Evolutionary conservation across 2,113 vertebrate species (phyloP).

Genomic region (Pandion haliaetus): DNA sequence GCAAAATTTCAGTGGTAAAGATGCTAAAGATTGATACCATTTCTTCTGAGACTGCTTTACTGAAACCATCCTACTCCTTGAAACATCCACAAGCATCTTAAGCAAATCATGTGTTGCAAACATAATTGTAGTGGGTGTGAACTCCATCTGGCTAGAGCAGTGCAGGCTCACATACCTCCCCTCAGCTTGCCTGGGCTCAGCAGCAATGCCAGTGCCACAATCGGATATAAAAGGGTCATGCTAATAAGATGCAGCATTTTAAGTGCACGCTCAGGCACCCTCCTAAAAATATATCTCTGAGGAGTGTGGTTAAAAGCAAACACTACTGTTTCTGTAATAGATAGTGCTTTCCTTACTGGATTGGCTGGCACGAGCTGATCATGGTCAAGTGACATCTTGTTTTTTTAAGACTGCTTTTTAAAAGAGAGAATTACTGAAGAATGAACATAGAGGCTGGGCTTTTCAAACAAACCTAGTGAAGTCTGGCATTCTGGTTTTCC

Average conservation of each 20-base stretch:
- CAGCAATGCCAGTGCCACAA: neutral
- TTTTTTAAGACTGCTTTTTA: neutral
- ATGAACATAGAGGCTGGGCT: neutral
- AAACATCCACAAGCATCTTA: constrained; percentile 42
- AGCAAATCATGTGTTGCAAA: constrained; percentile 51
- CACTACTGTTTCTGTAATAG: neutral
- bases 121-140: constrained; percentile 68
- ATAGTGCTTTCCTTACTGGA: neutral
- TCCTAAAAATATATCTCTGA: neutral
- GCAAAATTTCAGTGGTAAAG: neutral
- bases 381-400: neutral
- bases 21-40: neutral
- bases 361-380: neutral
- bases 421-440: neutral
- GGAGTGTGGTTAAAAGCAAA: neutral
- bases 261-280: neutral
- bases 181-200: neutral
- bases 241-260: neutral
- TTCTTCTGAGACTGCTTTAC: constrained; percentile 1
- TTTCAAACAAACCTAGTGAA: neutral
- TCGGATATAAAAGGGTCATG: neutral
- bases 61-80: constrained; percentile 27
- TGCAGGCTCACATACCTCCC: neutral
- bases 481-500: neutral
- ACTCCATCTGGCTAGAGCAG: constrained; percentile 50